Percentiles rank a stretch among this genome's conserved stretches.
Evolutionary conservation across 2,888 invertebrate species (phyloP).

Genomic region (Vesta saturnalis): DNA sequence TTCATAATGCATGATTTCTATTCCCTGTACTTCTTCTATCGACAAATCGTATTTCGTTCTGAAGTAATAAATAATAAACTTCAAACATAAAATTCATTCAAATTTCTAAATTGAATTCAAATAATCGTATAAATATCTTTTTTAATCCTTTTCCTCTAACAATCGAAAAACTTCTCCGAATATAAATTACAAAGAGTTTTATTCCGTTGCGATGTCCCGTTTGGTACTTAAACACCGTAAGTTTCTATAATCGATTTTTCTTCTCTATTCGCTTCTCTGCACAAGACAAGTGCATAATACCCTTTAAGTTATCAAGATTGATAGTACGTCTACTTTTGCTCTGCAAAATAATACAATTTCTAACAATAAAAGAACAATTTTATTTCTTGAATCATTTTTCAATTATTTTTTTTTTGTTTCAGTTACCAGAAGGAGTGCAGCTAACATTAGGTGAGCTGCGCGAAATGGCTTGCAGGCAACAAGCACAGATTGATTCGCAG

Average conservation of each 20-base stretch:
- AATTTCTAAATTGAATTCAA: constrained; percentile 27
- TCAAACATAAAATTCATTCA: constrained; percentile 27
- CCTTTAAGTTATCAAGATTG: constrained; percentile 11
- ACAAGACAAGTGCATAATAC: constrained; percentile 19
- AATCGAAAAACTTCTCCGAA: neutral
- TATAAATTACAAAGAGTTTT: neutral
- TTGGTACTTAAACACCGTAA: constrained; percentile 18
- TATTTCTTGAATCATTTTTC: neutral
- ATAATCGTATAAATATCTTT: constrained; percentile 17
- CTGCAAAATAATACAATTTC: neutral
- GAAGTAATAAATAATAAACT: constrained; percentile 34
- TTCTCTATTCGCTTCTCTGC: neutral
- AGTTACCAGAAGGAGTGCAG: constrained; percentile 93
- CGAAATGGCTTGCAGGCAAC: constrained; percentile 97
- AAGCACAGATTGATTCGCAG: constrained; percentile 97
- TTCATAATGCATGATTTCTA: constrained; percentile 40
- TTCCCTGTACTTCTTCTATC: constrained; percentile 37
- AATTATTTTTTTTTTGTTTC: constrained; percentile 55
- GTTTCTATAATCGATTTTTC: constrained; percentile 23
- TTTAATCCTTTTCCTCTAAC: constrained; percentile 2
- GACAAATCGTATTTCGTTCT: constrained; percentile 37
- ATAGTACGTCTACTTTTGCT: neutral
- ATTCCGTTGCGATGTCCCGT: constrained; percentile 12
- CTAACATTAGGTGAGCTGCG: constrained; percentile 95
- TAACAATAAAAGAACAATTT: neutral